Evolutionary conservation across 2,888 invertebrate species (phyloP), one percentile per base, ranked within the genome.

Genomic region (Mycalesis mineus): DNA sequence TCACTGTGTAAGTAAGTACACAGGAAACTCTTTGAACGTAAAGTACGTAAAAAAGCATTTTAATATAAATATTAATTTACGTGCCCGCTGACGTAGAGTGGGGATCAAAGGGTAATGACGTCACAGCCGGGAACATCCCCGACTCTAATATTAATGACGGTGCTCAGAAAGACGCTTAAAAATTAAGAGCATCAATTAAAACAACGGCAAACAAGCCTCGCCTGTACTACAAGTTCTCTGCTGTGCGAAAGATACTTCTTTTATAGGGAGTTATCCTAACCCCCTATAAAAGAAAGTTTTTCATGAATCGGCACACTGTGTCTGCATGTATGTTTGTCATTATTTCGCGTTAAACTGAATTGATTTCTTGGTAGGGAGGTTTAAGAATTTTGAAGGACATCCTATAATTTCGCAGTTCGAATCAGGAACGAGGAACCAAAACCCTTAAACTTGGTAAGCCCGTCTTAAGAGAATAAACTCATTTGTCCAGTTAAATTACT

Each of bases 71-170:
- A 39, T 37, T 17, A 47, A 17, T 47, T 31, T 36, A 39, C 49
- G 49, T 49, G 49, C 49, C 28, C 39, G 13, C 13, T 7, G 28
- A 22, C 28, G 49, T 11, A 39, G 28, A 22, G 37, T 37, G 37
- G 37, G 49, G 49, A 49, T 49, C 49, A 49, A 49, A 49, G 49
- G 39, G 49, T 37, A 49, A 49, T 49, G 28, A 33, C 49, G 28
- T 39, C 37, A 14, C 22, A 39, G 37, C 31, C 31, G 47, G 47
- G 47, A 47, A 15, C 31, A 33, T 33, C 47, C 11, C 36, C 36
- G 9, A 14, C 33, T 47, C 13, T 7, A 31, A 47, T 31, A 47
- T 47, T 47, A 47, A 47, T 47, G 47, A 47, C 14, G 15, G 15
- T 33, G 15, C 15, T 47, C 33, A 17, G 11, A 33, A 33, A 45